Evolutionary conservation across 2,888 invertebrate species (phyloP).

Genomic region (Cosmorhoe ocellata): DNA sequence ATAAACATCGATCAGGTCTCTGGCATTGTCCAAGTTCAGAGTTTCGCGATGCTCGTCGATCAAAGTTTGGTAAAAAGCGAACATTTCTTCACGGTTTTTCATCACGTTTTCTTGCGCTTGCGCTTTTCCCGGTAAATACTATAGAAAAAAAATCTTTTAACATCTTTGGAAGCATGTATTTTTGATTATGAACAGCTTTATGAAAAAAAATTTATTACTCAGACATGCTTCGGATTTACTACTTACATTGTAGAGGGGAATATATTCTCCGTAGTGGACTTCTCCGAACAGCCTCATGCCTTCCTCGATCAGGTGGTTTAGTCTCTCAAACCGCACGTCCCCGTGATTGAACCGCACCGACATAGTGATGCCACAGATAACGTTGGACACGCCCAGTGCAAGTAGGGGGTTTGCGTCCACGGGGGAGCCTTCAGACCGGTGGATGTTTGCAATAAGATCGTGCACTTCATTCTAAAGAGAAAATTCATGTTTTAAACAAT

Average conservation of each 20-base stretch:
- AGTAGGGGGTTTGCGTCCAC: slow-evolving; percentile 89
- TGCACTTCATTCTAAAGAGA: slow-evolving; percentile 87
- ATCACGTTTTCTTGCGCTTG: slow-evolving; percentile 83
- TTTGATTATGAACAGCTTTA: no score
- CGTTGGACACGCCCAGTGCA: slow-evolving; percentile 93
- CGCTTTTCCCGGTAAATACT: slow-evolving; percentile 85
- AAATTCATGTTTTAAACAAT: neutral
- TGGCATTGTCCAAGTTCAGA: slow-evolving; percentile 88
- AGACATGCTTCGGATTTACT: neutral
- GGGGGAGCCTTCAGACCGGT: slow-evolving; percentile 84
- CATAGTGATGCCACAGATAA: slow-evolving; percentile 95
- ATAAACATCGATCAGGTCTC: slow-evolving; percentile 94
- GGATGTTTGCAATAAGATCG: slow-evolving; percentile 86
- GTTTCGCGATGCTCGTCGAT: slow-evolving; percentile 91
- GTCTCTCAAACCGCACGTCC: slow-evolving; percentile 88
- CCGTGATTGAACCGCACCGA: slow-evolving; percentile 91
- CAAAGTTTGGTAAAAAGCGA: slow-evolving; percentile 90
- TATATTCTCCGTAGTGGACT: slow-evolving; percentile 91
- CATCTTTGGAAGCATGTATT: neutral
- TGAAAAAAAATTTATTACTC: no score
- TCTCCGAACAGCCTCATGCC: slow-evolving; percentile 94
- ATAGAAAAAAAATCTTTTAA: slow-evolving; percentile 36
- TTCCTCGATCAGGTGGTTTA: slow-evolving; percentile 94
- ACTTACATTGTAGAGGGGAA: slow-evolving; percentile 87
- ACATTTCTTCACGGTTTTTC: slow-evolving; percentile 92